Evolutionary conservation across 2,888 invertebrate species (phyloP), one percentile per base, ranked within the genome.

Genomic region (Diarsia dahlii): DNA sequence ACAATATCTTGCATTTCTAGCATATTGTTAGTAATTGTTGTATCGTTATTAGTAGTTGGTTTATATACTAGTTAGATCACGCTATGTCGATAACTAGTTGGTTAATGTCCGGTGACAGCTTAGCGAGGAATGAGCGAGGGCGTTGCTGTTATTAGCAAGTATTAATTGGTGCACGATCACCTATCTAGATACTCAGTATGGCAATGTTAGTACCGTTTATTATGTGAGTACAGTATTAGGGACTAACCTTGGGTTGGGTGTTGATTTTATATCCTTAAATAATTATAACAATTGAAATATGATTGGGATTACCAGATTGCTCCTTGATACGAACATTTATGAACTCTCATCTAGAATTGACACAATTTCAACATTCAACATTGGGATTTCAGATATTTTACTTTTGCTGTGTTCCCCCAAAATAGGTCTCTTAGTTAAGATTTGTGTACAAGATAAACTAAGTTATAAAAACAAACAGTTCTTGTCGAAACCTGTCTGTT

Each of bases 31-130:
- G 64, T 65, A 69, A 71, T 64, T 6, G 12, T n/a, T n/a, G n/a
- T n/a, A n/a, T n/a, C n/a, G n/a, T n/a, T 75, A 79, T 79, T 78
- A 80, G 39, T 34, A 69, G 71, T 60, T 23, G 73, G 80, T 56
- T 71, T 64, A 65, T 71, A 20, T 52, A 71, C 34, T 65, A 58
- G 46, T 58, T 76, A 76, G 87, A 88, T 89, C 89, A 88, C 84
- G 85, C 77, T 88, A 81, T 88, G 85, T 89, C 87, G 88, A 86
- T 87, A 88, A 84, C 80, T 68, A 80, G 83, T 87, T 82, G 34
- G 62, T 68, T 70, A 67, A 80, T 73, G 72, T 73, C 67, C 67
- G 34, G 67, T 74, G 84, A 74, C 77, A 83, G 79, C 56, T 60
- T 46, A 81, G 46, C 64, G 28, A 74, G 65, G 68, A 73, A 81